phyloP scores from a whole-genome alignment of 2,113 vertebrate genomes.

The Cervus canadensis region DNA sequence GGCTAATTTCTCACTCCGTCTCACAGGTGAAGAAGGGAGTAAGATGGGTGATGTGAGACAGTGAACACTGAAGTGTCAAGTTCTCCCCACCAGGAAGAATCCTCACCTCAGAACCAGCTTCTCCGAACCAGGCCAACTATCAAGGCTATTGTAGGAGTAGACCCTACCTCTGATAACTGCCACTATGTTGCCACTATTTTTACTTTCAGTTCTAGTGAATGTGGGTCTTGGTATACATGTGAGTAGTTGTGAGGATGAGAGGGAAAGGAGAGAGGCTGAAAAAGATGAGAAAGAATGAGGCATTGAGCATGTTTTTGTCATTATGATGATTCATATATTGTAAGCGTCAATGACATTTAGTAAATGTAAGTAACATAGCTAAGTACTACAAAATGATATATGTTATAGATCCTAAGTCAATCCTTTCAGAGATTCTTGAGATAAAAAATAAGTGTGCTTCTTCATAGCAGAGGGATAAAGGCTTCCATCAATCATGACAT shows the following conservation, averaged over 20 bases:
- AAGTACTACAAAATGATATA: background rate
- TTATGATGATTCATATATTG: background rate
- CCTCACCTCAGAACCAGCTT: background rate
- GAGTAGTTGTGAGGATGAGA: background rate
- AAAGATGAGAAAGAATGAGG: conserved; percentile 34
- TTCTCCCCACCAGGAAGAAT: background rate
- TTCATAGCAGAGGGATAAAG: conserved; percentile 24
- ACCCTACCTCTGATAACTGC: background rate
- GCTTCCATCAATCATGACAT: conserved; percentile 31
- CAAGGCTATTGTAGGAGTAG: background rate
- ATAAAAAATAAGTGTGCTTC: conserved; percentile 16
- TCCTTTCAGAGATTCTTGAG: conserved; percentile 11
- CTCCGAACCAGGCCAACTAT: background rate
- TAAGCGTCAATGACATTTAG: conserved; percentile 20
- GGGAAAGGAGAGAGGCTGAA: background rate
- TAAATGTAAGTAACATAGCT: conserved; percentile 11
- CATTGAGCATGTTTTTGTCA: conserved; percentile 9
- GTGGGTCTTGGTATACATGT: background rate
- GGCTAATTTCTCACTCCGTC: background rate
- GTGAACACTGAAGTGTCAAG: background rate
- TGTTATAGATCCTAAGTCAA: background rate
- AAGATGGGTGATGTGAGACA: background rate
- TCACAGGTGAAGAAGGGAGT: background rate
- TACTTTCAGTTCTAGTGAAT: background rate
- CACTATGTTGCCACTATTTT: background rate